Conservation (phyloP, 2,797 vertebrate genomes). For the Hippopotamyrus pictus region DNA sequence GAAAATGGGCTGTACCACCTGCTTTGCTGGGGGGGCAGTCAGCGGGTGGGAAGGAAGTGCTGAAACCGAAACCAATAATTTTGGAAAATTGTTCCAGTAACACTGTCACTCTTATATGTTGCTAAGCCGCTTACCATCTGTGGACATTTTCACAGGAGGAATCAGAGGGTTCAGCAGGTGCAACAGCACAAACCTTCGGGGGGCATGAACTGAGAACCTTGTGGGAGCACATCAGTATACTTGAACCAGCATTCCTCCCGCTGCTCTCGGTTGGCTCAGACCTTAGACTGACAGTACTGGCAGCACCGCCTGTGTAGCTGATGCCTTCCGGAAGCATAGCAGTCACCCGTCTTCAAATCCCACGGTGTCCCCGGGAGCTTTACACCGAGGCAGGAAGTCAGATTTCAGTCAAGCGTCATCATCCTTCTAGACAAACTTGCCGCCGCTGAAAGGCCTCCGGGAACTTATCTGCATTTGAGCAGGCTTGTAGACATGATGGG, state of each 20-base stretch:
- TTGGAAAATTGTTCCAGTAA: neutral
- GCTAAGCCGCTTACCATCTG: neutral
- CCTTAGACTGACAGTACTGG: neutral
- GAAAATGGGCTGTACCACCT: neutral
- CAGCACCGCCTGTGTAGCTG: neutral
- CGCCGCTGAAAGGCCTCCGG: neutral
- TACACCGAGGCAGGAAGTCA: neutral
- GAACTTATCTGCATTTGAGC: neutral
- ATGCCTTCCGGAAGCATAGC: neutral
- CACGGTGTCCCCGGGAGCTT: neutral
- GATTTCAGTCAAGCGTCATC: neutral
- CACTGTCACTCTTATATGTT: neutral
- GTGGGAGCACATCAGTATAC: neutral
- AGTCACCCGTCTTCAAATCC: neutral
- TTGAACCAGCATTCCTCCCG: neutral
- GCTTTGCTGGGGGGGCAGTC: neutral
- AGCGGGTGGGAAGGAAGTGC: neutral
- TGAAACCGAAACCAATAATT: neutral
- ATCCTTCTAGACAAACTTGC: neutral
- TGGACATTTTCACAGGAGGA: neutral
- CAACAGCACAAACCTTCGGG: neutral
- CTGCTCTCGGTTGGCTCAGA: neutral
- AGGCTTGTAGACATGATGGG: neutral
- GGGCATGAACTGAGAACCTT: neutral
- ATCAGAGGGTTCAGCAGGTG: neutral